Percentiles rank a stretch among this genome's conserved stretches.
These are phyloP conservation scores for Sarcophaga carnaria DNA, from an alignment of 2,888 invertebrate genomes.

Conservation along the genomic window DNA sequence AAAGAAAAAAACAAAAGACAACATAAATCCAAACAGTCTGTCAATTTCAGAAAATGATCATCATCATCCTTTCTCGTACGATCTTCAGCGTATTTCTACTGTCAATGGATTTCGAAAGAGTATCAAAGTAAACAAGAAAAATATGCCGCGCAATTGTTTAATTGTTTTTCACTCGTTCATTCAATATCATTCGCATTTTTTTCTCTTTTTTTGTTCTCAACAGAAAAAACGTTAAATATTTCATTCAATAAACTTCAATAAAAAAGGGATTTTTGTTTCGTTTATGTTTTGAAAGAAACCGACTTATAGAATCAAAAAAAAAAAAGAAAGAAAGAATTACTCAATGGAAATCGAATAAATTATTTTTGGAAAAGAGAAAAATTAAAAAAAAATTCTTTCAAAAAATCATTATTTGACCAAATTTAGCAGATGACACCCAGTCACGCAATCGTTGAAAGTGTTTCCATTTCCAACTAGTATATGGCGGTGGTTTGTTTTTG, in stretches of 20 bases:
- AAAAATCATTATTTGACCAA: constrained; percentile 59
- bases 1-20: not conserved
- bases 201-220: too few relatives aligned
- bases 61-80: constrained; percentile 21
- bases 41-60: constrained; percentile 33
- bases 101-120: constrained; percentile 11
- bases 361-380: constrained; percentile 16
- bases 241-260: constrained; percentile 55
- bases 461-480: not conserved
- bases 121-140: constrained; percentile 38
- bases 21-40: constrained; percentile 41
- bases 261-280: not conserved
- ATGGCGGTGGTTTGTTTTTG: constrained; percentile 56
- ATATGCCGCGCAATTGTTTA: constrained; percentile 62
- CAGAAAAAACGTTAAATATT: constrained; percentile 14
- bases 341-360: constrained; percentile 38
- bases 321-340: not conserved
- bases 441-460: constrained; percentile 57
- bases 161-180: constrained; percentile 43
- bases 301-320: constrained; percentile 11
- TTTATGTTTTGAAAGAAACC: not conserved
- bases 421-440: constrained; percentile 64
- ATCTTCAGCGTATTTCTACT: not conserved
- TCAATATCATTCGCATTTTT: not conserved
- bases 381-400: not conserved